Percentiles rank a stretch among this genome's conserved stretches.
Conservation (phyloP, 2,113 vertebrate species). For the Lutjanus erythropterus region DNA sequence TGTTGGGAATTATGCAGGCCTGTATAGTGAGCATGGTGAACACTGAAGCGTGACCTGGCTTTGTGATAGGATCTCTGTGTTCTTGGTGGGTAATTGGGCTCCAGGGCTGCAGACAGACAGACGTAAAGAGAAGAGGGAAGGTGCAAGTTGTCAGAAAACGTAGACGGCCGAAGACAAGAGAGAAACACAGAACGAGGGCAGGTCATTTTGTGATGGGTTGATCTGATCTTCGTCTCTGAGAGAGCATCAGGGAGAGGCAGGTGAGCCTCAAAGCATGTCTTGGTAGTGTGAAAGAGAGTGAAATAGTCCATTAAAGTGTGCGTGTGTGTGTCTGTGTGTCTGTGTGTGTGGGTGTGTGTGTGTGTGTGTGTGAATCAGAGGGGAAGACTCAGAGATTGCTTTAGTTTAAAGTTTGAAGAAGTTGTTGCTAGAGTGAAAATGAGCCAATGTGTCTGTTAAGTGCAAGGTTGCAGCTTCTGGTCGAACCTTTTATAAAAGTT, state of each 20-base stretch:
- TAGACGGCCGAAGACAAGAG: constrained; percentile 39
- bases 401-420: constrained; percentile 38
- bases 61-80: constrained; percentile 76
- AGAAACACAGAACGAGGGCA: constrained; percentile 38
- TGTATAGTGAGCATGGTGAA: constrained; percentile 51
- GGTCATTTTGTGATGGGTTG: constrained; percentile 45
- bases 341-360: neutral
- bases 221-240: constrained; percentile 37
- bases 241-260: constrained; percentile 5
- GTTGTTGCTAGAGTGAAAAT: constrained; percentile 4
- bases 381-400: neutral
- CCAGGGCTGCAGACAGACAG: constrained; percentile 61
- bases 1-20: constrained; percentile 62
- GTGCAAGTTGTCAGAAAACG: constrained; percentile 59
- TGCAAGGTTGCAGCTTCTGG: neutral
- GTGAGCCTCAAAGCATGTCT: neutral
- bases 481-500: too few relatives aligned
- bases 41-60: constrained; percentile 67
- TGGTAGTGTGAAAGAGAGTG: neutral
- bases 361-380: constrained; percentile 15
- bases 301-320: constrained; percentile 8
- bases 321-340: neutral
- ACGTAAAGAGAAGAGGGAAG: constrained; percentile 51
- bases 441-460: constrained; percentile 5
- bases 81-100: constrained; percentile 80